Evolutionary conservation across 2,888 invertebrate species (phyloP), one percentile per base, ranked within the genome.

Genomic region (Dryadula phaetusa): DNA sequence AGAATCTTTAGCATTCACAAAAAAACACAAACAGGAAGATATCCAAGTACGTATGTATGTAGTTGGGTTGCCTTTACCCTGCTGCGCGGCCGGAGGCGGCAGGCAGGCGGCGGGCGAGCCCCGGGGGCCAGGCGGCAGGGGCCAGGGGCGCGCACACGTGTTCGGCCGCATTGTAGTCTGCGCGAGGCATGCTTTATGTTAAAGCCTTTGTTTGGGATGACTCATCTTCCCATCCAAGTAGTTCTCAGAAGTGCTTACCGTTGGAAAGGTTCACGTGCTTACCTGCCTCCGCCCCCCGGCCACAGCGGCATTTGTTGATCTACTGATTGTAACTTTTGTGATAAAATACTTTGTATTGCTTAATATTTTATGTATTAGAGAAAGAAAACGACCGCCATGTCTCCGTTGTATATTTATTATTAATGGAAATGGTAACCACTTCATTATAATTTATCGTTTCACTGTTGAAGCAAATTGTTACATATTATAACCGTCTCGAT

Each of bases 151-250:
- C 6, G 40, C 49, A 54, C 54, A 54, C 54, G 54, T 64, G 54
- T 64, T 34, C 46, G n/a, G 34, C 54, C 54, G 54, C 34, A 54
- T 54, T 54, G 53, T 54, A 54, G 53, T 54, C 53, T 37, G 14
- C 37, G 14, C 37, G 54, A 54, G 34, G 37, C 54, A n/a, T 34
- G 22, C 34, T 32, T 32, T 32, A 54, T 14, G 16, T n/a, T n/a
- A 40, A 25, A 40, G 40, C 42, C 64, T 54, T 64, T 64, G 64
- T 64, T 54, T 37, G 54, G 44, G 20, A 42, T 46, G 64, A 56
- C 25, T 64, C 64, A 54, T 46, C 54, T 42, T 22, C 34, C 46
- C 20, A 34, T 28, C 7, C 37, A 32, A 10, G n/a, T 10, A 18
- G 22, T 64, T 54, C 54, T 56, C 22, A 64, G 54, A 64, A 64